These are phyloP conservation scores for Plestiodon gilberti DNA, from an alignment of 2,113 vertebrate genomes.

Conservation along the genomic window DNA sequence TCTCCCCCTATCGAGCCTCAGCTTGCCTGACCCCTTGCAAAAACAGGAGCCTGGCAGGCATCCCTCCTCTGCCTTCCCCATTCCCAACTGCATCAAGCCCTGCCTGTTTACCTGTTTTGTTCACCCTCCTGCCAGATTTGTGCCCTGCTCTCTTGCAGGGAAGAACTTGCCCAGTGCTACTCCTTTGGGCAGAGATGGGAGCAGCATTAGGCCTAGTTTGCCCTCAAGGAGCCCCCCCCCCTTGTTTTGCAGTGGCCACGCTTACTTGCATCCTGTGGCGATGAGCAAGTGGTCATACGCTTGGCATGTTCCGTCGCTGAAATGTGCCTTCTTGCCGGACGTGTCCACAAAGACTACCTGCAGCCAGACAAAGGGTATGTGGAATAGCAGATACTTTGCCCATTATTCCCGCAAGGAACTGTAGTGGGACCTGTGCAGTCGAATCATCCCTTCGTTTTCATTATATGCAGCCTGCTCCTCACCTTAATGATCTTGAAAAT, in stretches of 20 bases:
- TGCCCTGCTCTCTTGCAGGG: neutral
- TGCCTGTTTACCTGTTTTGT: too few species aligned
- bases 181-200: too few species aligned
- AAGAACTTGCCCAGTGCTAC: neutral
- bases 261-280: constrained; percentile 85
- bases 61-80: too few species aligned
- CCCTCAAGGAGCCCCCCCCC: too few species aligned
- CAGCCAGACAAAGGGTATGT: neutral
- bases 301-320: constrained; percentile 77
- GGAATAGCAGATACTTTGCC: neutral
- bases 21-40: too few species aligned
- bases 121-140: too few species aligned
- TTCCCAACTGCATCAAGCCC: too few species aligned
- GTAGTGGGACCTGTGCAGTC: neutral
- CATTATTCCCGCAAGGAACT: neutral
- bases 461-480: too few species aligned
- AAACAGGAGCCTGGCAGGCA: too few species aligned
- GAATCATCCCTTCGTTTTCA: neutral
- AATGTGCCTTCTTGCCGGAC: constrained; percentile 68
- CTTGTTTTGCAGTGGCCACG: neutral
- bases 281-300: constrained; percentile 84
- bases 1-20: too few species aligned
- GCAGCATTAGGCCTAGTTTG: too few species aligned
- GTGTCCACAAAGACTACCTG: constrained; percentile 80
- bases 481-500: too few species aligned